Conservation (phyloP, 2,113 vertebrate genomes). For the Meriones unguiculatus region DNA sequence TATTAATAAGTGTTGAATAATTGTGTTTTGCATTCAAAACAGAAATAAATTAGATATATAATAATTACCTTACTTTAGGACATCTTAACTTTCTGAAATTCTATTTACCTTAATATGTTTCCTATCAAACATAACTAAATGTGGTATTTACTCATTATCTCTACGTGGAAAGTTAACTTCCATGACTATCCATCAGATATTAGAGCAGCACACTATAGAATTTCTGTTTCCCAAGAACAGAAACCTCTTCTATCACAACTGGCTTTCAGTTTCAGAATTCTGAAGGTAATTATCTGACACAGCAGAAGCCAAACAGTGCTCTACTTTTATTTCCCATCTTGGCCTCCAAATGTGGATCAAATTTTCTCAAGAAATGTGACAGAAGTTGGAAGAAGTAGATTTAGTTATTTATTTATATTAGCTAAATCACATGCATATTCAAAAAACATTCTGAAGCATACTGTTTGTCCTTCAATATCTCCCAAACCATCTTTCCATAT, state of each 20-base stretch:
- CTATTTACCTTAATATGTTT: neutral
- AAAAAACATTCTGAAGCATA: neutral
- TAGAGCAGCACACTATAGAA: constrained; percentile 42
- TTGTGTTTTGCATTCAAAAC: neutral
- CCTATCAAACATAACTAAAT: neutral
- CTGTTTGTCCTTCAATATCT: neutral
- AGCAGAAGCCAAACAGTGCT: constrained; percentile 72
- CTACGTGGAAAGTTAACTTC: neutral
- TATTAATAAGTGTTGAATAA: neutral
- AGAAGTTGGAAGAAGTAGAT: constrained; percentile 62
- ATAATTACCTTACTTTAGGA: neutral
- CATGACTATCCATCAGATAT: neutral
- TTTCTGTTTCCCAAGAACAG: constrained; percentile 64
- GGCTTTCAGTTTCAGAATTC: constrained; percentile 73
- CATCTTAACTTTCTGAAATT: neutral
- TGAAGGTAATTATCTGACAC: constrained; percentile 80
- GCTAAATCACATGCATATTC: neutral
- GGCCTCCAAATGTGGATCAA: constrained; percentile 64
- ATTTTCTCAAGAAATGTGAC: constrained; percentile 71
- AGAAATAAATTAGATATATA: neutral
- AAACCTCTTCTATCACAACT: constrained; percentile 47
- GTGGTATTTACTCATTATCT: neutral
- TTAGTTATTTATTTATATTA: constrained; percentile 59
- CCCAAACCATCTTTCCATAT: neutral
- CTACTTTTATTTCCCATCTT: constrained; percentile 76